Evolutionary conservation across 2,797 vertebrate species (phyloP), one percentile per base, ranked within the genome.

Genomic region (Enteromius paludinosus): DNA sequence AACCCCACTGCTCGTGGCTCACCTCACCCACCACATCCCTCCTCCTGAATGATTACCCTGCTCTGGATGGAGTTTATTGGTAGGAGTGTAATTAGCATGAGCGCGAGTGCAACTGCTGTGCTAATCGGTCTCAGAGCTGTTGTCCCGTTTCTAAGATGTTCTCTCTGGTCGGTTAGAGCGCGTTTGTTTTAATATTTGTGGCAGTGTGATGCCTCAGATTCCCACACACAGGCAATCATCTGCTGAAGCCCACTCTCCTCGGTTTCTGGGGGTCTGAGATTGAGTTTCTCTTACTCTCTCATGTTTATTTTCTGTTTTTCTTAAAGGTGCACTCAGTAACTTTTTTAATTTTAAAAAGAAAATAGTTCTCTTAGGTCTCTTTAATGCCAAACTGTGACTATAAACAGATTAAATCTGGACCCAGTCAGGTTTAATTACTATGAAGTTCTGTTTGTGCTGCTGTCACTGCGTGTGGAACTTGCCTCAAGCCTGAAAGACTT

Each of bases 181-280:
- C 20, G 65, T 73, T 85, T 72, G 84, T 86, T 87, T 83, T 85
- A 76, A 78, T 84, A 84, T 82, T 73, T 56, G 83, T 64, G 59
- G 68, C 84, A 82, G 82, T 74, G 68, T 78, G 38, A 78, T 74
- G 68, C 68, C 74, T 81, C 52, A 28, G 70, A 86, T 81, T 81
- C 88, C 86, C 83, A 89, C 89, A 79, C 84, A 69, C 81, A 86
- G 47, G 38, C 68, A 83, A 83, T 87, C 84, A 87, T 89, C 80
- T 87, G 78, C 83, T 82, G 41, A 79, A 68, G 52, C 83, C 85
- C 72, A 86, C 83, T 83, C 72, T 35, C 64, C 25, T 47, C 59
- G n/a, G 69, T 82, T 77, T 68, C 71, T 45, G 20, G 25, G 20
- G 43, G 28, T 72, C 69, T 72, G 33, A 72, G 30, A 83, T 80